Evolutionary conservation across 1,140 invertebrate species (phyloP).

Genomic region (Macrocentrus cingulum): DNA sequence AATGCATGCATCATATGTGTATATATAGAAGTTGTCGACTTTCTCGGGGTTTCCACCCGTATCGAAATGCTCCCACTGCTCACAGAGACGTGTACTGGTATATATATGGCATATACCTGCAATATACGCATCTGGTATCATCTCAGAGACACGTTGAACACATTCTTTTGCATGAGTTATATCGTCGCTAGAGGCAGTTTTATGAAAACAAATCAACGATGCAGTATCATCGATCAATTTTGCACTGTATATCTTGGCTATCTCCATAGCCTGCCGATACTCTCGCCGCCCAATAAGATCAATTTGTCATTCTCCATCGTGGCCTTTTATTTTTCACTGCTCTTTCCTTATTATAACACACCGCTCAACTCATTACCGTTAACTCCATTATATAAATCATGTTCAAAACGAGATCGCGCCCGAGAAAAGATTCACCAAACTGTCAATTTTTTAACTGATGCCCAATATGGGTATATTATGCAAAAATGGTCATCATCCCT

Average conservation of each 20-base stretch:
- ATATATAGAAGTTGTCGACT: background rate
- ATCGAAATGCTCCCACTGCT: background rate
- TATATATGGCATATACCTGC: no score
- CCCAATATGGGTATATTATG: no score
- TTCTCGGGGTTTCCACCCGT: background rate
- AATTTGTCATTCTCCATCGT: background rate
- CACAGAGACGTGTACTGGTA: no score
- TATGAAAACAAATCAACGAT: constrained; percentile 13
- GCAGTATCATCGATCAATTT: constrained; percentile 15
- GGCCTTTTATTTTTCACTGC: background rate
- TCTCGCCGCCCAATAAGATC: background rate
- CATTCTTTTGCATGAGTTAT: background rate
- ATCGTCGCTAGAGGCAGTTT: background rate
- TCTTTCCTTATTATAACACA: background rate
- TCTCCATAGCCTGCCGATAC: background rate
- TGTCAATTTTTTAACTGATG: no score
- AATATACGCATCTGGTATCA: background rate
- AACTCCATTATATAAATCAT: constrained; percentile 29
- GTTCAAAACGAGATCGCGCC: background rate
- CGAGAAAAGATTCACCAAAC: background rate
- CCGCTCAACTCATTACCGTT: constrained; percentile 13
- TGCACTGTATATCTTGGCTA: background rate
- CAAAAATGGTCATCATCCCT: no score
- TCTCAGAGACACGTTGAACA: background rate
- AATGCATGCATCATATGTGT: constrained; percentile 16